Evolutionary conservation across 2,888 invertebrate species (phyloP), one percentile per base, ranked within the genome.

Genomic region (Hofmannophila pseudospretella): DNA sequence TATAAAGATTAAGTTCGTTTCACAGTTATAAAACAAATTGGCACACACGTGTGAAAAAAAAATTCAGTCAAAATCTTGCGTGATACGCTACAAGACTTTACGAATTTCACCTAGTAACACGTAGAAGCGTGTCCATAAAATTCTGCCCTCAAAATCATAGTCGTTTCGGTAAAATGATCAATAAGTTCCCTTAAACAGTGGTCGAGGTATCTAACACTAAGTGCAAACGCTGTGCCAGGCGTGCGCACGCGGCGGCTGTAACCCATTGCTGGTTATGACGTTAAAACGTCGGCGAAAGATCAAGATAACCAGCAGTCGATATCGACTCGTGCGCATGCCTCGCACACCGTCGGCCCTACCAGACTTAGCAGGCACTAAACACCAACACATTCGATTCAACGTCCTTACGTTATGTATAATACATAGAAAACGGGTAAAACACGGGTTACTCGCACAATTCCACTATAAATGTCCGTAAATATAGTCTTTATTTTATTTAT

Each of bases 331-430:
- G n/a, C n/a, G n/a, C n/a, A n/a, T n/a, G n/a, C n/a, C n/a, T n/a
- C n/a, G n/a, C n/a, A n/a, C n/a, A n/a, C n/a, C n/a, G n/a, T n/a
- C n/a, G n/a, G n/a, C n/a, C n/a, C n/a, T n/a, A 72, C 77, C 76
- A 75, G 75, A 79, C 78, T 75, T 69, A 68, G 69, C 67, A 84
- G 85, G 85, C 85, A 82, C 82, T 81, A 79, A n/a, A 79, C 74
- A 76, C 70, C 78, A 67, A 77, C 71, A 69, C 69, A 63, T 63
- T 67, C 65, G 63, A 51, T 44, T 51, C 55, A 60, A 67, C 68
- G 69, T 72, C 60, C 64, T 66, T 63, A 67, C 60, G 49, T 51
- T 54, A 71, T 66, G 68, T 73, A 78, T 73, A 73, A 72, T 76
- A 82, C 79, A 81, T 81, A 79, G 79, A 79, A 80, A 79, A 81